phyloP scores from a whole-genome alignment of 1,140 invertebrate genomes.

The Brachionus manjavacas region DNA sequence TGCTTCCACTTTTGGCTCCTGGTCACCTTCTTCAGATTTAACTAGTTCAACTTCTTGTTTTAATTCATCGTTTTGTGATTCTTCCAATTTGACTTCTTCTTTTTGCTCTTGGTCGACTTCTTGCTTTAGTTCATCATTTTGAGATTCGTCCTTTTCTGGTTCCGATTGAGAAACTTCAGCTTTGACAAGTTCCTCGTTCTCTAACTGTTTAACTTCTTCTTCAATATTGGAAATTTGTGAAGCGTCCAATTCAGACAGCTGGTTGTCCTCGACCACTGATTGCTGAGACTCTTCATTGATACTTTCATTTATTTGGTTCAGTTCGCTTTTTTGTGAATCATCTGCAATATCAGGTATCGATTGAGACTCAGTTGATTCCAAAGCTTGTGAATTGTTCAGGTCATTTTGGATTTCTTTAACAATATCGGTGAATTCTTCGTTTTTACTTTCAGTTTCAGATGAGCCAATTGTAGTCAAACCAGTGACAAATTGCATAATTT shows the following conservation, averaged over 20 bases:
- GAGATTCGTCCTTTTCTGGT: not conserved
- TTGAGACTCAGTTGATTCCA: not conserved
- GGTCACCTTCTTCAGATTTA: not conserved
- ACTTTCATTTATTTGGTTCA: not conserved
- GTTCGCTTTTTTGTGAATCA: not conserved
- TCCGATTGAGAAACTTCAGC: not conserved
- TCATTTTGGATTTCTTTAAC: not conserved
- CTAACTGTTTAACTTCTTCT: not conserved
- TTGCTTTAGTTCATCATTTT: not conserved
- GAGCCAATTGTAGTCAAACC: not conserved
- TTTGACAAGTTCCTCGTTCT: not conserved
- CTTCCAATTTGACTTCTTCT: too few relatives aligned
- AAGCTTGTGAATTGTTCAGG: not conserved
- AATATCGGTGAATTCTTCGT: not conserved
- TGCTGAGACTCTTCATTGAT: not conserved
- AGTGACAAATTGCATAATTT: slow-evolving; percentile 30
- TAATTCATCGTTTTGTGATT: too few relatives aligned
- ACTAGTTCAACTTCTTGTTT: not conserved
- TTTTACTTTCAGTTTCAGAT: not conserved
- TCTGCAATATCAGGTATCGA: not conserved
- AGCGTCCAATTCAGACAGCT: not conserved
- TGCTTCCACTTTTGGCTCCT: not conserved
- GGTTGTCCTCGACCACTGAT: not conserved
- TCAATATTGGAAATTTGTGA: not conserved
- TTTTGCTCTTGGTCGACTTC: not conserved